phyloP scores from a whole-genome alignment of 2,797 vertebrate genomes.

The Gephyroberyx darwinii region DNA sequence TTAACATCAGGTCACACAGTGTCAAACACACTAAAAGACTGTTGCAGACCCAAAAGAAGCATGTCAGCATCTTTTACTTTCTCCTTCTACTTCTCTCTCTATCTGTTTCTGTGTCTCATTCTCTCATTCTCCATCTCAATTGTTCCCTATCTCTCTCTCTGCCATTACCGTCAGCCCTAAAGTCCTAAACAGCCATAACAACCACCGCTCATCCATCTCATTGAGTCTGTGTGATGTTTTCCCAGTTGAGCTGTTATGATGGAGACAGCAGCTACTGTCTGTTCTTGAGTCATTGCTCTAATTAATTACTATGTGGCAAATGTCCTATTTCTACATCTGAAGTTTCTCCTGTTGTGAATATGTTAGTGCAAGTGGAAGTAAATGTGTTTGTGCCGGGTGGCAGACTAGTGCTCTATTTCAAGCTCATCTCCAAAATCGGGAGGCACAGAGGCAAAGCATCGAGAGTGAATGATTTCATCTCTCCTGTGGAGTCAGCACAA shows the following conservation, averaged over 20 bases:
- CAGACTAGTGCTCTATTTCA: not conserved
- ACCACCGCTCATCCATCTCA: slow-evolving; percentile 35
- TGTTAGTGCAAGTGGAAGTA: slow-evolving; percentile 35
- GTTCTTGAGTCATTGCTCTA: slow-evolving; percentile 51
- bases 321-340: slow-evolving; percentile 41
- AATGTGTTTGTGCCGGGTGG: slow-evolving; percentile 27
- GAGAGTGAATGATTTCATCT: not conserved
- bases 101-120: not conserved
- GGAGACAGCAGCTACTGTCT: slow-evolving; percentile 47
- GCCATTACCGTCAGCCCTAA: slow-evolving; percentile 8
- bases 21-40: slow-evolving; percentile 9
- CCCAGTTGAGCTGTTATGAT: slow-evolving; percentile 56
- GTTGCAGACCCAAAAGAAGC: slow-evolving; percentile 25
- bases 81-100: slow-evolving; percentile 1
- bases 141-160: slow-evolving; percentile 13
- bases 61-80: slow-evolving; percentile 19
- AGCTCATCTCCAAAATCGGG: slow-evolving; percentile 3
- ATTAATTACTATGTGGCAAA: slow-evolving; percentile 48
- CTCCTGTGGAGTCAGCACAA: not conserved
- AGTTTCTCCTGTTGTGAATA: slow-evolving; percentile 33
- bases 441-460: not conserved
- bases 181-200: slow-evolving; percentile 30
- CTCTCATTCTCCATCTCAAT: slow-evolving; percentile 4
- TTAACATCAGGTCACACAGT: slow-evolving; percentile 29
- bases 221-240: slow-evolving; percentile 49